Evolutionary conservation across 2,797 vertebrate genomes (phyloP).

Genomic region (Brachyrhaphis roseni): DNA sequence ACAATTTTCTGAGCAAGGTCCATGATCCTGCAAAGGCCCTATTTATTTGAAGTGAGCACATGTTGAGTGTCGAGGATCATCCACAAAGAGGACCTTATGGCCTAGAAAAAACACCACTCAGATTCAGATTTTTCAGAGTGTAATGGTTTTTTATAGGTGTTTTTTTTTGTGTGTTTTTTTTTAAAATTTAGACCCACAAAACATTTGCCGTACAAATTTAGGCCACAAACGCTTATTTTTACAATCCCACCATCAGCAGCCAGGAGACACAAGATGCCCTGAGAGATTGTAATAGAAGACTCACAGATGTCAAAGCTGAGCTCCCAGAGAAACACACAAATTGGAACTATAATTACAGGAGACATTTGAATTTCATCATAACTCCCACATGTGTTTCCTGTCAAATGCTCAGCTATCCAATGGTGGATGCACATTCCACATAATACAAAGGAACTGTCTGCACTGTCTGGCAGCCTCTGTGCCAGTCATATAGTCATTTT

Average conservation of each 20-base stretch:
- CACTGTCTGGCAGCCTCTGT: slow-evolving; percentile 23
- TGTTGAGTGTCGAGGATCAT: not conserved
- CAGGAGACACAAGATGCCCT: slow-evolving; percentile 22
- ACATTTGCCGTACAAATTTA: not conserved
- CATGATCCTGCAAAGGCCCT: not conserved
- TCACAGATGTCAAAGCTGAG: slow-evolving; percentile 48
- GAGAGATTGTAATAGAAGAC: slow-evolving; percentile 29
- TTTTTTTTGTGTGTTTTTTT: not conserved
- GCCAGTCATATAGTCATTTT: slow-evolving; percentile 41
- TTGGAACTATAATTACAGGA: slow-evolving; percentile 57
- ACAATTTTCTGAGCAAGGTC: not conserved
- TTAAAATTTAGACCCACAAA: not conserved
- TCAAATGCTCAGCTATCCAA: slow-evolving; percentile 42
- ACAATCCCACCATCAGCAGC: slow-evolving; percentile 12
- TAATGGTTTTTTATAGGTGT: not conserved
- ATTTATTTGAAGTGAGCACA: not conserved
- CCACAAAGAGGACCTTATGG: not conserved
- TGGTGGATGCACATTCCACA: slow-evolving; percentile 28
- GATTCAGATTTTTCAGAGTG: not conserved
- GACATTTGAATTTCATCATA: slow-evolving; percentile 58
- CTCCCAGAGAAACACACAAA: slow-evolving; percentile 45
- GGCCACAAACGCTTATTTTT: not conserved
- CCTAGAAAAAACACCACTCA: not conserved
- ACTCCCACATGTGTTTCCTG: slow-evolving; percentile 32
- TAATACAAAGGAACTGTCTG: slow-evolving; percentile 43